Conservation (phyloP, 2,113 vertebrate genomes). For the Hepsetus odoe region DNA sequence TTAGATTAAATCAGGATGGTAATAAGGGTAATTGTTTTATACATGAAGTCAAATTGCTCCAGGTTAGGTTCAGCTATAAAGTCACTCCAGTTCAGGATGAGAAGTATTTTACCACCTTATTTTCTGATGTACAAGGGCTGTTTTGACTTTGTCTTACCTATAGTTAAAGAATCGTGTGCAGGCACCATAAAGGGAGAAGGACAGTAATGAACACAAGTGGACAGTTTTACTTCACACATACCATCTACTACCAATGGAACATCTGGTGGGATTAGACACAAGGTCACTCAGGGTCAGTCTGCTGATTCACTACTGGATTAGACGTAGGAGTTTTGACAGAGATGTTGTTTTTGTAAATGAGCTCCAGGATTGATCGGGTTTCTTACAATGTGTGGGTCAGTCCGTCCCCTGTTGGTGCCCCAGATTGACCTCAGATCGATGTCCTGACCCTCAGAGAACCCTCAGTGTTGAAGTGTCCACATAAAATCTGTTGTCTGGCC, state of each 20-base stretch:
- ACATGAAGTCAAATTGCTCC: slow-evolving; percentile 49
- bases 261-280: neutral
- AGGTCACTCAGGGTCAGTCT: neutral
- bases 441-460: slow-evolving; percentile 65
- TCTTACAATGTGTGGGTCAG: slow-evolving; percentile 62
- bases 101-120: neutral
- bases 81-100: neutral
- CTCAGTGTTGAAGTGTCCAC: slow-evolving; percentile 48
- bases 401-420: slow-evolving; percentile 66
- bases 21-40: slow-evolving; percentile 52
- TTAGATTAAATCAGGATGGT: slow-evolving; percentile 48
- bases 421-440: slow-evolving; percentile 68
- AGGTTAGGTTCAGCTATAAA: slow-evolving; percentile 46
- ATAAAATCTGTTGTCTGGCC: slow-evolving; percentile 38
- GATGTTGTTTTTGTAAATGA: slow-evolving; percentile 36
- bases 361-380: slow-evolving; percentile 60
- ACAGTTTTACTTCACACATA: neutral
- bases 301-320: slow-evolving; percentile 53
- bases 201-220: neutral
- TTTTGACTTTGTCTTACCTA: neutral
- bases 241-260: neutral
- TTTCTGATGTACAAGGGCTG: neutral
- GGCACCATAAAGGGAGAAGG: neutral
- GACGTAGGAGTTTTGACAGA: slow-evolving; percentile 31
- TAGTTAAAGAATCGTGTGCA: neutral